Evolutionary conservation across 1,140 invertebrate species (phyloP).

Genomic region (Lineus longissimus): DNA sequence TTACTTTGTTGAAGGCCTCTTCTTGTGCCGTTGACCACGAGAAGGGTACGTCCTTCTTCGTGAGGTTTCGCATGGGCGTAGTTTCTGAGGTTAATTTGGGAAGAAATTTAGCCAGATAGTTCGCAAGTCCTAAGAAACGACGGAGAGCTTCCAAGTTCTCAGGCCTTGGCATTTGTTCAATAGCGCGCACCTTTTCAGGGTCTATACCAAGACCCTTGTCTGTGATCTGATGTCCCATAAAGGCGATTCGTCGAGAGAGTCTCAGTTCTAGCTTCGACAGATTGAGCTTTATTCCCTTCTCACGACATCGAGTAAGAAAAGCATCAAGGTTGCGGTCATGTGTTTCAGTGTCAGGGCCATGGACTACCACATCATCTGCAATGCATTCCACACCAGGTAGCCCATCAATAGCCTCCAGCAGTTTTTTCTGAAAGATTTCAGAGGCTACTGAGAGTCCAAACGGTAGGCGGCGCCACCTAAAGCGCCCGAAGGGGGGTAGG

Average conservation of each 20-base stretch:
- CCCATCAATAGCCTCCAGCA: too few species aligned
- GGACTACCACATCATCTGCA: too few species aligned
- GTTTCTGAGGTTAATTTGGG: conserved; percentile 14
- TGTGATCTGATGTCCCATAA: conserved; percentile 30
- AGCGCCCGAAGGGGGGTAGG: too few species aligned
- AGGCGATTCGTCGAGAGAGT: conserved; percentile 15
- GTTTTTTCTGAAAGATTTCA: too few species aligned
- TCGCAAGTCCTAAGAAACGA: conserved; percentile 44
- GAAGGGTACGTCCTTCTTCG: conserved; percentile 19
- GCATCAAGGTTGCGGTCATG: too few species aligned
- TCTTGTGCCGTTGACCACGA: conserved; percentile 12
- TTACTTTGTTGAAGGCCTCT: conserved; percentile 18
- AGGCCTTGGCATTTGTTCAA: conserved; percentile 46
- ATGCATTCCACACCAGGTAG: too few species aligned
- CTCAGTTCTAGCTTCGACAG: conserved; percentile 16
- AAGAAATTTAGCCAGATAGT: conserved; percentile 51
- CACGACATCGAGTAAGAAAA: too few species aligned
- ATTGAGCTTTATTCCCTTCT: conserved; percentile 21
- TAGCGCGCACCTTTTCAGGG: conserved; percentile 50
- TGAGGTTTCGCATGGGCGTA: conserved; percentile 14
- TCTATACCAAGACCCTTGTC: conserved; percentile 45
- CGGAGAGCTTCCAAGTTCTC: conserved; percentile 39
- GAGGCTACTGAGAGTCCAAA: too few species aligned
- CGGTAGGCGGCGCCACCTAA: too few species aligned
- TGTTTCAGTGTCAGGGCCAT: too few species aligned